These are phyloP conservation scores for Campoletis sonorensis DNA, from an alignment of 1,140 invertebrate species.

Conservation along the genomic window DNA sequence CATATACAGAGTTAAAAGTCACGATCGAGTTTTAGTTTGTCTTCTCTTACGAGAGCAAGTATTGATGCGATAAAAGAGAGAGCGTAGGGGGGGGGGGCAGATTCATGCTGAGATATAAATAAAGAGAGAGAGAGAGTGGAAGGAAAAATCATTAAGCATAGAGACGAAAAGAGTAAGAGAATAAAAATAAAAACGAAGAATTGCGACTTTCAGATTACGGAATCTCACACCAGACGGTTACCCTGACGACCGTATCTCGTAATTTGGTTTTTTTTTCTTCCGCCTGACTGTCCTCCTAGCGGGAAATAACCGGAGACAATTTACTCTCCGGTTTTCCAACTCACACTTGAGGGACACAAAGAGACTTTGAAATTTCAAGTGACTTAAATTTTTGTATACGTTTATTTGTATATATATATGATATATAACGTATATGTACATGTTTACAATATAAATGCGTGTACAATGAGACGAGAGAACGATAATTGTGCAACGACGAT, in stretches of 20 bases:
- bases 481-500: slow-evolving; percentile 26
- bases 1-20: neutral
- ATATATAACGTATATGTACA: neutral
- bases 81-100: neutral
- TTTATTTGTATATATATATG: neutral
- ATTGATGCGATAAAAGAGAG: neutral
- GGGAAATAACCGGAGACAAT: slow-evolving; percentile 12
- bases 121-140: slow-evolving; percentile 2
- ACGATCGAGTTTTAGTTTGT: neutral
- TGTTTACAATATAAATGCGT: neutral
- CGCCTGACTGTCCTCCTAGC: neutral
- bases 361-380: slow-evolving; percentile 4
- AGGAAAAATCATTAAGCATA: neutral
- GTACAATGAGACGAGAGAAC: slow-evolving; percentile 33
- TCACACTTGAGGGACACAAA: neutral
- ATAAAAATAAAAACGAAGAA: neutral
- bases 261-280: neutral
- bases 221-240: slow-evolving; percentile 19
- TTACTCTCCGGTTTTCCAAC: slow-evolving; percentile 5
- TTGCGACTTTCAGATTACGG: slow-evolving; percentile 17
- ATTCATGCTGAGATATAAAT: neutral
- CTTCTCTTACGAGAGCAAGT: neutral
- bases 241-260: slow-evolving; percentile 13
- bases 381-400: neutral
- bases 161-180: neutral